Evolutionary conservation across 2,113 vertebrate species (phyloP).

Genomic region (Laterallus jamaicensis): DNA sequence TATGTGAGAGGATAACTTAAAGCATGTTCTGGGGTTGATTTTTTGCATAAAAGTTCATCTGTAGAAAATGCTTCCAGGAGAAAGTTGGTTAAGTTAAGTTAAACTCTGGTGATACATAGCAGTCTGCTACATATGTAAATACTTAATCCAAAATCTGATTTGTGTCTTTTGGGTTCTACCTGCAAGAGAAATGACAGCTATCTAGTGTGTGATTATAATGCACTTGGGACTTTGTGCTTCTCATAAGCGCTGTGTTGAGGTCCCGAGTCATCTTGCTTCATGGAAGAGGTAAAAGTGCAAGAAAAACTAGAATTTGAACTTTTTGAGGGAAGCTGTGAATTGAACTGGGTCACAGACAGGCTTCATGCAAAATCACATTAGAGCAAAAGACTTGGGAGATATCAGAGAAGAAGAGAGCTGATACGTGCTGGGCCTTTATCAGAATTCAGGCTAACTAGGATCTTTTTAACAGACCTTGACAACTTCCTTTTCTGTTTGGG

Average conservation of each 20-base stretch:
- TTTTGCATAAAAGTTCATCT: neutral
- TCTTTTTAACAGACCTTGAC: neutral
- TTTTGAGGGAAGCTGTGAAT: neutral
- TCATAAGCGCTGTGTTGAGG: neutral
- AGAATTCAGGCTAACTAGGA: neutral
- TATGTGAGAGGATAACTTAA: neutral
- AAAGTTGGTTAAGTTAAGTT: neutral
- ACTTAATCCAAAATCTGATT: neutral
- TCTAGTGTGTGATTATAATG: neutral
- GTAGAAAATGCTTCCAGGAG: neutral
- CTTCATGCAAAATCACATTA: neutral
- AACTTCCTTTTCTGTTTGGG: neutral
- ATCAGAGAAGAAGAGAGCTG: neutral
- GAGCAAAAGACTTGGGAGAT: neutral
- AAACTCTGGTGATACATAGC: neutral
- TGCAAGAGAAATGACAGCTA: neutral
- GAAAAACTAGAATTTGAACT: neutral
- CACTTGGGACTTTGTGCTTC: neutral
- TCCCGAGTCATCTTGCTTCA: neutral
- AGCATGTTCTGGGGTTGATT: neutral
- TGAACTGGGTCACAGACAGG: neutral
- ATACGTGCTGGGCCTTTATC: rapidly evolving
- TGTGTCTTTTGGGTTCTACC: neutral
- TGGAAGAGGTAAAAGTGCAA: neutral
- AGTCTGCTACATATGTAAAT: neutral